phyloP scores from a whole-genome alignment of 37 sponge, comb jelly and placozoan species.

The Petrosia ficiformis region DNA sequence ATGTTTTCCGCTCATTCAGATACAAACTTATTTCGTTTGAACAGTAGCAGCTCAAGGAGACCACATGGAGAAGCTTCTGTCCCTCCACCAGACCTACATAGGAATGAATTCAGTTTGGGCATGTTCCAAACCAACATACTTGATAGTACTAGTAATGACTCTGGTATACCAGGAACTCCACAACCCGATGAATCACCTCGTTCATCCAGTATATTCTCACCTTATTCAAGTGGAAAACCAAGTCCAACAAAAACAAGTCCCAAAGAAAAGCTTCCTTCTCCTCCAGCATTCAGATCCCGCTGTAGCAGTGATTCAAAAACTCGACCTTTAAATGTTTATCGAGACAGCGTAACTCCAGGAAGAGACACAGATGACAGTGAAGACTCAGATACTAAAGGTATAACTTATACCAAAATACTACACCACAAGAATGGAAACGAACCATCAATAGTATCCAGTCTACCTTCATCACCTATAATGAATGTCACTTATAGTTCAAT shows the following conservation, averaged over 20 bases:
- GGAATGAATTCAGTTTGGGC: too few species aligned
- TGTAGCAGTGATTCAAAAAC: neutral
- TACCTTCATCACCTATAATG: neutral
- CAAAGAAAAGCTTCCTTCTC: neutral
- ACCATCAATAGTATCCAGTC: neutral
- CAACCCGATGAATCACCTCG: neutral
- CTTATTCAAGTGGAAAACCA: neutral
- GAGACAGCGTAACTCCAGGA: neutral
- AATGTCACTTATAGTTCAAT: too few species aligned
- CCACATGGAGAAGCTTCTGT: neutral
- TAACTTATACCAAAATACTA: neutral
- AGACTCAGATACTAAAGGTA: neutral
- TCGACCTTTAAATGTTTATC: neutral
- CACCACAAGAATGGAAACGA: neutral
- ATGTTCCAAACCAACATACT: neutral
- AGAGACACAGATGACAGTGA: neutral
- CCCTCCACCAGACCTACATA: slow-evolving; percentile 7
- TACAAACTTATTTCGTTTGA: slow-evolving; percentile 27
- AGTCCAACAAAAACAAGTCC: neutral
- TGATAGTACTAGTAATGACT: slow-evolving; percentile 50
- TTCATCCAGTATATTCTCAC: neutral
- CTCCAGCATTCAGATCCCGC: neutral
- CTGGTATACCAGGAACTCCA: slow-evolving; percentile 58
- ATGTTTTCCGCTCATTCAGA: slow-evolving; percentile 44
- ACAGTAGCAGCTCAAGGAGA: neutral